Evolutionary conservation across 1,140 invertebrate species (phyloP).

Genomic region (Magallana angulata): DNA sequence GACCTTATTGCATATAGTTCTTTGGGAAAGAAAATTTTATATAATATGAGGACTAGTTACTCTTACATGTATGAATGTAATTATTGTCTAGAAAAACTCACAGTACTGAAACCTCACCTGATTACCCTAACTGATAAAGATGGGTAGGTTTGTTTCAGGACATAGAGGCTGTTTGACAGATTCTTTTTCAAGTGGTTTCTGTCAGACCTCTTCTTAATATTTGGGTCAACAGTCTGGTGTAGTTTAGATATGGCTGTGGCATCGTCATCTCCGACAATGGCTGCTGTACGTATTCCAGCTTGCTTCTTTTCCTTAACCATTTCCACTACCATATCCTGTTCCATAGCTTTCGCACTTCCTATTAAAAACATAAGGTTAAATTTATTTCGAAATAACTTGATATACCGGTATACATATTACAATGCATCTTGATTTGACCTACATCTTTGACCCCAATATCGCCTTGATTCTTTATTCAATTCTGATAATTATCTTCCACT

Average conservation of each 20-base stretch:
- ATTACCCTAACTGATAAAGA: not conserved
- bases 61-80: too few species aligned
- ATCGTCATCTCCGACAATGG: constrained; percentile 45
- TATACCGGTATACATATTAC: too few species aligned
- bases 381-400: too few species aligned
- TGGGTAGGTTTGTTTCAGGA: not conserved
- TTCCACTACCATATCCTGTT: constrained; percentile 22
- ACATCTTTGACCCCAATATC: too few species aligned
- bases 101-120: not conserved
- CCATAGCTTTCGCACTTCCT: constrained; percentile 30
- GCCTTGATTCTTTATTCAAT: too few species aligned
- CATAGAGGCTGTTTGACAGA: not conserved
- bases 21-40: too few species aligned
- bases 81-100: too few species aligned
- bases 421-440: too few species aligned
- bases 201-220: constrained; percentile 49
- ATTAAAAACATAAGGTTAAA: not conserved
- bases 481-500: too few species aligned
- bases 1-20: too few species aligned
- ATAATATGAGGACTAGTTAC: too few species aligned
- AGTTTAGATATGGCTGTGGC: constrained; percentile 24
- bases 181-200: constrained; percentile 49
- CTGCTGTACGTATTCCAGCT: not conserved
- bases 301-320: constrained; percentile 5
- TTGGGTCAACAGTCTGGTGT: not conserved